Evolutionary conservation across 2,888 invertebrate species (phyloP).

Genomic region (Spodoptera exigua): DNA sequence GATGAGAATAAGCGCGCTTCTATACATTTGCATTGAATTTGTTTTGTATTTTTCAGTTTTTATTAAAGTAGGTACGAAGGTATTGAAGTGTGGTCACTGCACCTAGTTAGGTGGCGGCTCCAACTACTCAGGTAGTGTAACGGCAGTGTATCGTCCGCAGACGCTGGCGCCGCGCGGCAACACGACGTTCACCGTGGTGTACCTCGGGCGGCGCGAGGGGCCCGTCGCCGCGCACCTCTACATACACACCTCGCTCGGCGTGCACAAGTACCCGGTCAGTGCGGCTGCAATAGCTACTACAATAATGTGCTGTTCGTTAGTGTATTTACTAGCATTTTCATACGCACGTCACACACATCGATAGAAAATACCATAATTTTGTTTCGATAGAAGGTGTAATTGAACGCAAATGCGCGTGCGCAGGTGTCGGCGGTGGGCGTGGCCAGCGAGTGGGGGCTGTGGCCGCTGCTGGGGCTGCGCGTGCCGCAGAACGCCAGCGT

Average conservation of each 20-base stretch:
- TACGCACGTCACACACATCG: too few relatives aligned
- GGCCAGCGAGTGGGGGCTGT: constrained; percentile 96
- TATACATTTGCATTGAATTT: too few relatives aligned
- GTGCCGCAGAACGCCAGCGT: constrained; percentile 97
- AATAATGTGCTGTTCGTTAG: constrained; percentile 1
- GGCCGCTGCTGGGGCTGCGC: constrained; percentile 96
- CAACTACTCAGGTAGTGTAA: too few relatives aligned
- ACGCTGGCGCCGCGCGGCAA: constrained; percentile 96
- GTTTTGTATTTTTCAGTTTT: too few relatives aligned
- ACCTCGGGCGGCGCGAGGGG: constrained; percentile 97
- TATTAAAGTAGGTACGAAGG: too few relatives aligned
- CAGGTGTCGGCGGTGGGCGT: constrained; percentile 95
- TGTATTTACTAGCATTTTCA: too few relatives aligned
- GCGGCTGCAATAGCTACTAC: too few relatives aligned
- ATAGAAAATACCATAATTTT: too few relatives aligned
- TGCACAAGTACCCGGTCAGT: constrained; percentile 94
- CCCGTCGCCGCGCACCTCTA: constrained; percentile 95
- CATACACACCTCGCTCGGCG: constrained; percentile 98
- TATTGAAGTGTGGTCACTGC: too few relatives aligned
- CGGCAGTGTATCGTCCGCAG: constrained; percentile 80
- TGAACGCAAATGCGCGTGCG: neutral
- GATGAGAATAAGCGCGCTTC: too few relatives aligned
- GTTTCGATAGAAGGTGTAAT: too few relatives aligned
- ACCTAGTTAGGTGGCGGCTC: too few relatives aligned
- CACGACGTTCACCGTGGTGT: constrained; percentile 98